These are phyloP conservation scores for Phymatocera aterrima DNA, from an alignment of 2,888 invertebrate species.

Conservation along the genomic window DNA sequence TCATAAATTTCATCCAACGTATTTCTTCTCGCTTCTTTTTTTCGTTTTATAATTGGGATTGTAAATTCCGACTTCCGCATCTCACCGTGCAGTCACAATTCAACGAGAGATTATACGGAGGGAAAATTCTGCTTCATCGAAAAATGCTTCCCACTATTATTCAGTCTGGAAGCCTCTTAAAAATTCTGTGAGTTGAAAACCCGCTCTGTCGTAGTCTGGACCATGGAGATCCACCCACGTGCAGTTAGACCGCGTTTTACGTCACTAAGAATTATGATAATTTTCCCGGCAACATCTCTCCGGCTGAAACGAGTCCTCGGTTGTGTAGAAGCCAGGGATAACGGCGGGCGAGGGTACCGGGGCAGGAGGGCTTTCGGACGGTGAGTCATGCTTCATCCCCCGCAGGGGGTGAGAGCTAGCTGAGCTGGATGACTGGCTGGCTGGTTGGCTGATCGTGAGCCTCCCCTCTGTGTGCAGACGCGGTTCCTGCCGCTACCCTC, in stretches of 20 bases:
- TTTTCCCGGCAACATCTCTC: conserved; percentile 15
- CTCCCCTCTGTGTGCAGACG: conserved; percentile 43
- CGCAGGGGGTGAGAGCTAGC: conserved; percentile 52
- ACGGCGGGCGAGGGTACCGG: conserved; percentile 5
- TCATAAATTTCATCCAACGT: no score
- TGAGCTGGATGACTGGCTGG: conserved; percentile 38
- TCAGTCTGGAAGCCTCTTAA: background rate
- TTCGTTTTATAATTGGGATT: no score
- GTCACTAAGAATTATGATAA: conserved; percentile 38
- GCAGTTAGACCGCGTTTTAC: conserved; percentile 12
- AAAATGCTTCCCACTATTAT: background rate
- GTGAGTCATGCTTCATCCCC: conserved; percentile 72
- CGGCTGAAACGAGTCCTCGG: conserved; percentile 24
- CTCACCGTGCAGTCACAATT: no score
- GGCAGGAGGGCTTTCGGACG: conserved; percentile 52
- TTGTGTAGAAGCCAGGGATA: conserved; percentile 48
- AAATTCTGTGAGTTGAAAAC: background rate
- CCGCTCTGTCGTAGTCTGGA: background rate
- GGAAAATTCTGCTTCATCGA: background rate
- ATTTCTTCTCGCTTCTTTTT: no score
- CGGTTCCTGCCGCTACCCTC: conserved; percentile 44
- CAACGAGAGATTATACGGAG: no score
- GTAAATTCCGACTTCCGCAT: no score
- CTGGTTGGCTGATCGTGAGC: conserved; percentile 53
- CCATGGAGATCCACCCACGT: background rate